Evolutionary conservation across 2,113 vertebrate genomes (phyloP).

Genomic region (Dunckerocampus dactyliophorus): DNA sequence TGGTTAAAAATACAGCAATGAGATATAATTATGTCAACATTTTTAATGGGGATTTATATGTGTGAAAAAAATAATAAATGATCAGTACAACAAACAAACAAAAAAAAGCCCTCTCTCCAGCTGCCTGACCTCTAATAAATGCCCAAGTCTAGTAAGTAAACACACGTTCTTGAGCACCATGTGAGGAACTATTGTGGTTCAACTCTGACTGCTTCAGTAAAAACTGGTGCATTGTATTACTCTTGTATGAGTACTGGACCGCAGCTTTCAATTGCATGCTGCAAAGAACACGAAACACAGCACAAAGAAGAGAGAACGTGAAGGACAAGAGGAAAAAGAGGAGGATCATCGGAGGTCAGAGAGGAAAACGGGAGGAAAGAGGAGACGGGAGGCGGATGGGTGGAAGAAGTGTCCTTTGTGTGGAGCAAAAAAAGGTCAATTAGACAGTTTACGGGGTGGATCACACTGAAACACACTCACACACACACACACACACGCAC

Average conservation of each 20-base stretch:
- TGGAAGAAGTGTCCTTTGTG: conserved; percentile 38
- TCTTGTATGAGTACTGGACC: not conserved
- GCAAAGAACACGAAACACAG: not conserved
- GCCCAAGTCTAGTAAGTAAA: too few relatives aligned
- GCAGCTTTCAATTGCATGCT: too few relatives aligned
- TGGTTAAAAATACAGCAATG: too few relatives aligned
- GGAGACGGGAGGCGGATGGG: conserved; percentile 21
- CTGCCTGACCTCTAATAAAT: too few relatives aligned
- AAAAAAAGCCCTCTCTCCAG: too few relatives aligned
- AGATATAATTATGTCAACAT: too few relatives aligned
- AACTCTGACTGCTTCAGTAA: not conserved
- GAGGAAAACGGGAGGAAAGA: conserved; percentile 26
- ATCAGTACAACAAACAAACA: too few relatives aligned
- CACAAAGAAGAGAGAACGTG: conserved; percentile 8
- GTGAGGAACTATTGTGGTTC: too few relatives aligned
- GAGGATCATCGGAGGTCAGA: conserved; percentile 7
- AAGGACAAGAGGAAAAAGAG: conserved; percentile 6
- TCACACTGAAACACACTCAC: conserved; percentile 17
- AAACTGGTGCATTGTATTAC: too few relatives aligned
- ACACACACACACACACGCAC: conserved; percentile 8
- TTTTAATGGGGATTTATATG: too few relatives aligned
- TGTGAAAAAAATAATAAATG: too few relatives aligned
- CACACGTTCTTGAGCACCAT: too few relatives aligned
- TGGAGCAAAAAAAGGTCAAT: conserved; percentile 54
- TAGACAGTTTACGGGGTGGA: conserved; percentile 45